Evolutionary conservation across 2,113 vertebrate genomes (phyloP), one percentile per base, ranked within the genome.

Genomic region (Hipposideros armiger): DNA sequence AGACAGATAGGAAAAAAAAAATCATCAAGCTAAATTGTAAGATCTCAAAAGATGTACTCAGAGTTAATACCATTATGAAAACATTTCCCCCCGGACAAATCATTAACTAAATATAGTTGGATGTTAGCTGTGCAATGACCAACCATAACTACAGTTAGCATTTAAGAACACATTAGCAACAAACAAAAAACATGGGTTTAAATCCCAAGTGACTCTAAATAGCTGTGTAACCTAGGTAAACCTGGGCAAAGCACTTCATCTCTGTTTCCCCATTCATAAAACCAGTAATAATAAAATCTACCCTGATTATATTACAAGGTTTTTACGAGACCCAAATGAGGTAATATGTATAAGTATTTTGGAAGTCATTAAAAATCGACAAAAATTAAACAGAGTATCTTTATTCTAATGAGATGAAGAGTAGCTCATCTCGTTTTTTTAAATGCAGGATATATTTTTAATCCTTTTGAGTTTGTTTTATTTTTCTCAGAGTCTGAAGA

Each of bases 251-350:
- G 74, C 32, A 93, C 7, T 95, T 97, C 9, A 73, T 42, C 40
- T 92, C 40, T 95, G 5, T 11, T 73, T 93, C 40, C 90, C 66
- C 19, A 91, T 90, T 92, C 28, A 81, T 82, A 64, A 89, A 96
- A 87, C 17, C 47, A 91, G 4, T 26, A 87, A 73, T 26, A 87
- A 73, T 64, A 83, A 95, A 90, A 94, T 47, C 62, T 40, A 58
- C n/a, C 14, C 40, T 67, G 72, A 26, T 69, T 89, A 87, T 42
- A 64, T 40, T 52, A 56, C 19, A 82, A 89, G 22, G 7, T 81
- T 86, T 97, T 78, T 42, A 85, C 52, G 5, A 95, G n/a, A 69
- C 36, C 26, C 36, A 85, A 87, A 92, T 72, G 85, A 94, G 24
- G 11, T 85, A 92, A 45, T 42, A 32, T 20, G 4, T 40, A 32